These are phyloP conservation scores for Cacoxenus indagator DNA, from an alignment of 2,888 invertebrate species.

Conservation along the genomic window DNA sequence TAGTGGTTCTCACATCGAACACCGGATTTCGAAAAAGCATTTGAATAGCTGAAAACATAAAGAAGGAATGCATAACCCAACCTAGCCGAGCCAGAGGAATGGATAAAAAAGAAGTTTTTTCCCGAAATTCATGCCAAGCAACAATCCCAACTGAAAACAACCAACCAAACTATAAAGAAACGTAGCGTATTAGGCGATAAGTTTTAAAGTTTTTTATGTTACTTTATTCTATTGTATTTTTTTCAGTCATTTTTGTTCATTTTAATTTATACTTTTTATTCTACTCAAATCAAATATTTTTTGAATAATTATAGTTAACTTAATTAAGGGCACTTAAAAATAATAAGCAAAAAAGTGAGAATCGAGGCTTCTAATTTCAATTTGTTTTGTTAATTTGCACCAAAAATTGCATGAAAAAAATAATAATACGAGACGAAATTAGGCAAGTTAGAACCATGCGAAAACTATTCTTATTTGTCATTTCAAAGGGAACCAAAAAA, in stretches of 20 bases:
- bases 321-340: too few relatives aligned
- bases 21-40: conserved; percentile 36
- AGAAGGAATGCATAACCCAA: background rate
- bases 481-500: conserved; percentile 16
- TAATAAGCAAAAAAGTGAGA: too few relatives aligned
- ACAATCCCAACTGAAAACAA: conserved; percentile 22
- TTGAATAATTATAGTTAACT: too few relatives aligned
- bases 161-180: conserved; percentile 31
- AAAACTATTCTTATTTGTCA: background rate
- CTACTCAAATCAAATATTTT: too few relatives aligned
- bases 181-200: conserved; percentile 39
- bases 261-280: too few relatives aligned
- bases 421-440: conserved; percentile 32
- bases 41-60: conserved; percentile 35
- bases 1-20: background rate
- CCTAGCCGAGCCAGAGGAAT: background rate
- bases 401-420: conserved; percentile 36
- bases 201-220: background rate
- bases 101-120: too few relatives aligned
- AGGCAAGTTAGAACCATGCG: background rate
- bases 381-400: too few relatives aligned
- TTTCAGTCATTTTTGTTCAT: background rate
- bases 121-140: conserved; percentile 15
- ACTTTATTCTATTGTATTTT: background rate
- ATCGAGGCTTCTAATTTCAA: too few relatives aligned